Evolutionary conservation across 2,888 invertebrate species (phyloP).

Genomic region (Trilocha varians): DNA sequence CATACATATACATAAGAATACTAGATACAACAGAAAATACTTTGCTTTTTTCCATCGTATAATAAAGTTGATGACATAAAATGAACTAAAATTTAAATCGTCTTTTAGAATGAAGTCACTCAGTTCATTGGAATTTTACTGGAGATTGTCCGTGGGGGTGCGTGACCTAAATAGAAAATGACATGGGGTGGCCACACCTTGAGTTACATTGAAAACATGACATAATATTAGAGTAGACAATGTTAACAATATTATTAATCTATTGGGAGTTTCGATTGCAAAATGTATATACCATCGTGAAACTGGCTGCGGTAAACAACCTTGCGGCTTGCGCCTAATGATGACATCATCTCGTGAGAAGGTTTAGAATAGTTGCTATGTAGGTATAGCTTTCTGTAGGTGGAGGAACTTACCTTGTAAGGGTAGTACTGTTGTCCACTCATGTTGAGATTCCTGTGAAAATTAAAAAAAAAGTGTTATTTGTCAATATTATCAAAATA

Average conservation of each 20-base stretch:
- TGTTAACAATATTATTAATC: too few relatives aligned
- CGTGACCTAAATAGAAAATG: neutral
- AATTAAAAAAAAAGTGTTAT: conserved; percentile 26
- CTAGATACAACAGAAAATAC: too few relatives aligned
- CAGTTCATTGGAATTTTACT: too few relatives aligned
- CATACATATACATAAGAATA: too few relatives aligned
- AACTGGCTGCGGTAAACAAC: too few relatives aligned
- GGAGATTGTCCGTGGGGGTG: neutral
- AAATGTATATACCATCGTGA: too few relatives aligned
- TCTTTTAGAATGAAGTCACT: too few relatives aligned
- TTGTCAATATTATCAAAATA: conserved; percentile 49
- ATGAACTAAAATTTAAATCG: too few relatives aligned
- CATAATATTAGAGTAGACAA: too few relatives aligned
- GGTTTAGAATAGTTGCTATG: conserved; percentile 28
- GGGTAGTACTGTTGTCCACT: conserved; percentile 89
- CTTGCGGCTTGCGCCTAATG: conserved; percentile 26
- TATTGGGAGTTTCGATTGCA: too few relatives aligned
- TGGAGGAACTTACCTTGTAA: conserved; percentile 81
- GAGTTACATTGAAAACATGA: neutral
- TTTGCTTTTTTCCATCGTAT: too few relatives aligned
- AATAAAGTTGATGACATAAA: too few relatives aligned
- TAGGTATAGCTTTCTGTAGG: conserved; percentile 32
- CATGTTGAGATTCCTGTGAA: conserved; percentile 72
- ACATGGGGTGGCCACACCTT: neutral
- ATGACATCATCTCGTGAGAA: conserved; percentile 65